Conservation (phyloP, 2,888 invertebrate genomes). For the Elgonia sp. region DNA sequence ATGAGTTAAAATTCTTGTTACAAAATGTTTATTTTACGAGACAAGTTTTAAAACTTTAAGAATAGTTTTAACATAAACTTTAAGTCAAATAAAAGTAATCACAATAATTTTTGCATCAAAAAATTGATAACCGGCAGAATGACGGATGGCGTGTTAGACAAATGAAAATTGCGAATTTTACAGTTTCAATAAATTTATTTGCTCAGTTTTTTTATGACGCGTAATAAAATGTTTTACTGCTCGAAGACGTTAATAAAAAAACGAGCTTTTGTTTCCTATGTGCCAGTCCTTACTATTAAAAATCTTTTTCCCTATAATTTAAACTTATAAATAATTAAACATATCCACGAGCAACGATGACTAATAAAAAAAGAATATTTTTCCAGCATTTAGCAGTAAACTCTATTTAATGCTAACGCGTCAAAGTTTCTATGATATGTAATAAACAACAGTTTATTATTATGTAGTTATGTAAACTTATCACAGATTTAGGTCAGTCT, state of each 20-base stretch:
- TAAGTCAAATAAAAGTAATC: neutral
- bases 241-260: slow-evolving; percentile 29
- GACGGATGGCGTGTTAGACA: slow-evolving; percentile 30
- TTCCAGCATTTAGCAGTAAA: slow-evolving; percentile 14
- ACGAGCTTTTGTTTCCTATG: slow-evolving; percentile 21
- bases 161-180: slow-evolving; percentile 49
- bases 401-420: neutral
- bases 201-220: slow-evolving; percentile 44
- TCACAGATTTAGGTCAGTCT: slow-evolving; percentile 4
- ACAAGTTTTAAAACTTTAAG: too few relatives aligned
- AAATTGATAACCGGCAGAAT: neutral
- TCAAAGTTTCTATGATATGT: neutral
- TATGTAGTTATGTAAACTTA: slow-evolving; percentile 32
- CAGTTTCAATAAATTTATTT: slow-evolving; percentile 51
- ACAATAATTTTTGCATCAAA: slow-evolving; percentile 21
- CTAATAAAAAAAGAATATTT: neutral
- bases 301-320: slow-evolving; percentile 22
- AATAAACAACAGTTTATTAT: slow-evolving; percentile 16
- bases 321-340: slow-evolving; percentile 45
- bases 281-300: slow-evolving; percentile 3
- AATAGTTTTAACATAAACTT: too few relatives aligned
- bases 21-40: too few relatives aligned
- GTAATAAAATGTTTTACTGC: slow-evolving; percentile 55
- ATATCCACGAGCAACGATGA: neutral
- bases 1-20: too few relatives aligned